phyloP scores from a whole-genome alignment of 2,888 invertebrate genomes.

The Hydrotaea diabolus region DNA sequence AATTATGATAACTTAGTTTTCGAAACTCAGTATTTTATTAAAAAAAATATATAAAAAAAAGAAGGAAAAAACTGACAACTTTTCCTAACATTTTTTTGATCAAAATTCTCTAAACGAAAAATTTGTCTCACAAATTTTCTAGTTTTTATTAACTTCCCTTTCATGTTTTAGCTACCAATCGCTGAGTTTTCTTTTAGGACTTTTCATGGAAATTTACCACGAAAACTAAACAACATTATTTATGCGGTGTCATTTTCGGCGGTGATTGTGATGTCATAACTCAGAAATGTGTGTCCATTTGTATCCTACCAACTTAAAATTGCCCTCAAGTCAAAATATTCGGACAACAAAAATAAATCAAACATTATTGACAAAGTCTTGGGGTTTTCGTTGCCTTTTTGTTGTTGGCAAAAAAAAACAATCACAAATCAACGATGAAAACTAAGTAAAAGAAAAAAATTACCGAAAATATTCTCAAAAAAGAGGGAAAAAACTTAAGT shows the following conservation, averaged over 20 bases:
- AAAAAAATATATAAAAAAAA: no score
- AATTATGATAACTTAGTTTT: no score
- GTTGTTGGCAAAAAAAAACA: conserved; percentile 39
- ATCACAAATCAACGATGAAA: conserved; percentile 41
- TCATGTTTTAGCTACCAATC: no score
- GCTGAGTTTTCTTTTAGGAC: neutral
- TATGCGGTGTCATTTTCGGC: conserved; percentile 3
- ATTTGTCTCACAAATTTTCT: no score
- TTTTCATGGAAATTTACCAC: neutral
- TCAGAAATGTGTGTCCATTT: conserved; percentile 39
- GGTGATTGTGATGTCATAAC: conserved; percentile 37
- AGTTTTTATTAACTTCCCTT: no score
- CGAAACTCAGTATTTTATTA: no score
- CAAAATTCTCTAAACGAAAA: no score
- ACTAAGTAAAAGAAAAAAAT: neutral
- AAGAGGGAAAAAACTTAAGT: conserved; percentile 6
- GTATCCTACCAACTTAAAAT: conserved; percentile 15
- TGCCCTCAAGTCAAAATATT: conserved; percentile 16
- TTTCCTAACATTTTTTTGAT: no score
- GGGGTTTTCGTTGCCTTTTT: neutral
- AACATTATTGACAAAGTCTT: conserved; percentile 27
- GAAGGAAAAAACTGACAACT: no score
- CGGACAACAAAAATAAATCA: conserved; percentile 48
- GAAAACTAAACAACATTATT: neutral
- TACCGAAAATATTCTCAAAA: neutral